These are phyloP conservation scores for Sturnira hondurensis DNA, from an alignment of 2,113 vertebrate species.

Conservation along the genomic window DNA sequence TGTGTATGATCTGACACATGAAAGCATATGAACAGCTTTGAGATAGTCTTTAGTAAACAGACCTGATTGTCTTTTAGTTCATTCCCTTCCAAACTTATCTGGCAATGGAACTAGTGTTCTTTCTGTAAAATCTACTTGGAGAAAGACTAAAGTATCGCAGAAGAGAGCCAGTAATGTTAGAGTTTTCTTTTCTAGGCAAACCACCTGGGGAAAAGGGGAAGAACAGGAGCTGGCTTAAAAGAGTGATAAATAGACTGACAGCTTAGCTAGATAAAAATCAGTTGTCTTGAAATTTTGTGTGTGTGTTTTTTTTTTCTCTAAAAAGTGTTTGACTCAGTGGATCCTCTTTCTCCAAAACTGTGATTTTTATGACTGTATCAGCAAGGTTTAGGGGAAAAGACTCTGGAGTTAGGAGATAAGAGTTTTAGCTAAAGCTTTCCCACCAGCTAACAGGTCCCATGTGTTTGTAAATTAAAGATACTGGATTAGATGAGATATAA, in stretches of 20 bases:
- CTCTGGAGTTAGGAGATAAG: not conserved
- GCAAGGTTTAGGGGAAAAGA: not conserved
- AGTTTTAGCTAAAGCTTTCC: not conserved
- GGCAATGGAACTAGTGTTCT: not conserved
- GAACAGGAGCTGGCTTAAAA: not conserved
- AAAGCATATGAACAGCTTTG: not conserved
- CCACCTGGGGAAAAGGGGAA: not conserved
- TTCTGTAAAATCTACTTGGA: not conserved
- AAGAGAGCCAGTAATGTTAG: not conserved
- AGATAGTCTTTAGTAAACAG: not conserved
- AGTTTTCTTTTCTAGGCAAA: not conserved
- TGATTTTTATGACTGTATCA: not conserved
- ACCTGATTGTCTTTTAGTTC: not conserved
- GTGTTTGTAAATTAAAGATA: not conserved
- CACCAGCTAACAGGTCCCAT: not conserved
- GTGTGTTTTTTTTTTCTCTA: not conserved
- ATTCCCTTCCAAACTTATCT: not conserved
- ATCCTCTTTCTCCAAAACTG: not conserved
- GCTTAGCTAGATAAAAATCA: not conserved
- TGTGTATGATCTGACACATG: not conserved
- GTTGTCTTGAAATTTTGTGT: slow-evolving; percentile 4
- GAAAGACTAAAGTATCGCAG: not conserved
- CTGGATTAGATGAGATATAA: not conserved
- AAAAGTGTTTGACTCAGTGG: not conserved
- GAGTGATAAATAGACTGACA: not conserved